phyloP scores from a whole-genome alignment of 30 jellyfish, hydroid and myxozoan genomes.

The Aurelia coerulea region DNA sequence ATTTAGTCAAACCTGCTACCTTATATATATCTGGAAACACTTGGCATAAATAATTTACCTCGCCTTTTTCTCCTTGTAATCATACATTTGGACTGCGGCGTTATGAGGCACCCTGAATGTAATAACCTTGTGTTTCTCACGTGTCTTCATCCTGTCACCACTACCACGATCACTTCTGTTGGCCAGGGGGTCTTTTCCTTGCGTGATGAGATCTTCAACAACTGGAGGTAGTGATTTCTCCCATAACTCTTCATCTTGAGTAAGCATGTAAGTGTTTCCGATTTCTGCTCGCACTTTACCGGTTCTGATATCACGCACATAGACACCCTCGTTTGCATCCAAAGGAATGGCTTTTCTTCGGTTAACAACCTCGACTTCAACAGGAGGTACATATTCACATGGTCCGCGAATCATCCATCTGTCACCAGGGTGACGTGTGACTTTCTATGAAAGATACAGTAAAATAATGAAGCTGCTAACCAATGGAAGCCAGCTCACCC shows the following conservation, averaged over 20 bases:
- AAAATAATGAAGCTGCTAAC: background rate
- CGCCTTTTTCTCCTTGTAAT: constrained; percentile 96
- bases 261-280: constrained; percentile 95
- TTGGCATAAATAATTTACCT: constrained; percentile 44
- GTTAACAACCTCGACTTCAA: constrained; percentile 92
- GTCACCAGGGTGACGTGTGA: constrained; percentile 90
- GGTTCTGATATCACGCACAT: constrained; percentile 89
- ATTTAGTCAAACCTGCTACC: too few relatives aligned
- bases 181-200: constrained; percentile 94
- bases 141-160: constrained; percentile 43
- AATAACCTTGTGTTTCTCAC: constrained; percentile 92
- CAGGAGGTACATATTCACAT: constrained; percentile 98
- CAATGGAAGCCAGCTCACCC: too few relatives aligned
- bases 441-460: background rate
- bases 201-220: constrained; percentile 88
- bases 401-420: constrained; percentile 99
- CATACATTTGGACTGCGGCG: constrained; percentile 97
- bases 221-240: constrained; percentile 96
- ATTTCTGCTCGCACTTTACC: constrained; percentile 97
- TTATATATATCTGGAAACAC: too few relatives aligned
- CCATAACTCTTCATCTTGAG: constrained; percentile 97
- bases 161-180: constrained; percentile 83
- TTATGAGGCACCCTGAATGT: constrained; percentile 96
- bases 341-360: constrained; percentile 96
- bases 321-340: constrained; percentile 99